These are phyloP conservation scores for Amblyraja radiata DNA, from an alignment of 2,797 vertebrate genomes.

Conservation along the genomic window DNA sequence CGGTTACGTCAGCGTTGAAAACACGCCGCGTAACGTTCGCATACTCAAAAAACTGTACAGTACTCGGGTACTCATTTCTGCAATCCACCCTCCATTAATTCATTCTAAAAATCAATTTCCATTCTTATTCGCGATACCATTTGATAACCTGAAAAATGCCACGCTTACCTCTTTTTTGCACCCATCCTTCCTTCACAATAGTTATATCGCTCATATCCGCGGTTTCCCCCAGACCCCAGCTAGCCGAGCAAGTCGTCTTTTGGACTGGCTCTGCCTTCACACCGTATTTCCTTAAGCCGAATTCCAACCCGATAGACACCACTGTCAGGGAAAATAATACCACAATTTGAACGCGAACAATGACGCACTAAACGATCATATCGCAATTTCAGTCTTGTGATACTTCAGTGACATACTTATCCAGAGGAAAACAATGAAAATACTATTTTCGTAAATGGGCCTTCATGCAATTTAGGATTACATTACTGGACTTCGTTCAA, in stretches of 20 bases:
- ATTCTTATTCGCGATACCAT: no score
- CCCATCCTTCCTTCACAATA: slow-evolving; percentile 98
- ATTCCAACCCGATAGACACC: slow-evolving; percentile 1
- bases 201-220: slow-evolving; percentile 99
- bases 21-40: background rate
- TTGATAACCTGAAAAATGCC: background rate
- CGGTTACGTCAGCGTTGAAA: background rate
- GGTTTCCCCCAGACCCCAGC: slow-evolving; percentile 72
- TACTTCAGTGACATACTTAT: slow-evolving; percentile 6
- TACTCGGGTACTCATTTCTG: background rate
- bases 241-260: slow-evolving; percentile 61
- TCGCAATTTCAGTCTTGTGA: slow-evolving; percentile 13
- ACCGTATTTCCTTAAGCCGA: slow-evolving; percentile 41
- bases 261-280: slow-evolving; percentile 58
- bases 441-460: background rate
- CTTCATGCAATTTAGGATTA: background rate
- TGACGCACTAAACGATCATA: slow-evolving; percentile 27
- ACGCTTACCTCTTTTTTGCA: slow-evolving; percentile 93
- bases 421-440: background rate
- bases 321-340: slow-evolving; percentile 17
- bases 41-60: background rate
- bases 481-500: background rate
- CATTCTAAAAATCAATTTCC: background rate
- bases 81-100: background rate
- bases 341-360: slow-evolving; percentile 12